Evolutionary conservation across 2,888 invertebrate genomes (phyloP), one percentile per base, ranked within the genome.

Genomic region (Phlogophora meticulosa): DNA sequence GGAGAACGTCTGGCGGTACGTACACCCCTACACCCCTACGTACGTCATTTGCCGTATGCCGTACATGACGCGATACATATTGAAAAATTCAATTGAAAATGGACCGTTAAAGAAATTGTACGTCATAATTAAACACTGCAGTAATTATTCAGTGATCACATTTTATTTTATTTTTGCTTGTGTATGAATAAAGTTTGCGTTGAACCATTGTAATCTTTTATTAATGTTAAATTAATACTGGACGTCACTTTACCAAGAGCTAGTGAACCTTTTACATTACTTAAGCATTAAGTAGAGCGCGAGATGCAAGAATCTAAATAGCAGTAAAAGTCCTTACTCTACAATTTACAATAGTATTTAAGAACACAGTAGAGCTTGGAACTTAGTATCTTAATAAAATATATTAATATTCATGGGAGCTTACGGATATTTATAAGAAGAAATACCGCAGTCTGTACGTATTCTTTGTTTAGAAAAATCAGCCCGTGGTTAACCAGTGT

Each of bases 291-390:
- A 70, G 20, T 58, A 15, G 34, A 58, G 40, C 34, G 38, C 28
- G 20, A n/a, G 38, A 40, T 70, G 57, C 24, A 76, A 43, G 76
- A 69, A 43, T 68, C 42, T 49, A 76, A 70, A 56, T 76, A 43
- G 48, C 49, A 42, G 57, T 76, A 49, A 70, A 70, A 49, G 70
- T 69, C 38, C 76, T 55, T 69, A 13, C 11, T 68, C 13, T 56
- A 76, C 17, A 76, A 76, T 56, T 76, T 76, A 69, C 76, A 70
- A 49, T 68, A 76, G 48, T 68, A 49, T 69, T 68, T 76, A 76
- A 55, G 55, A 42, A 76, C 20, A 45, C 56, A 24, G 46, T 46
- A 42, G 48, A 76, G 55, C 69, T 56, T n/a, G 28, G 36, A 38
- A 32, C 48, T 48, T 49, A 51, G 17, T 7, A 51, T 40, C 24